Evolutionary conservation across 2,888 invertebrate species (phyloP), one percentile per base, ranked within the genome.

Genomic region (Drosophila monieri): DNA sequence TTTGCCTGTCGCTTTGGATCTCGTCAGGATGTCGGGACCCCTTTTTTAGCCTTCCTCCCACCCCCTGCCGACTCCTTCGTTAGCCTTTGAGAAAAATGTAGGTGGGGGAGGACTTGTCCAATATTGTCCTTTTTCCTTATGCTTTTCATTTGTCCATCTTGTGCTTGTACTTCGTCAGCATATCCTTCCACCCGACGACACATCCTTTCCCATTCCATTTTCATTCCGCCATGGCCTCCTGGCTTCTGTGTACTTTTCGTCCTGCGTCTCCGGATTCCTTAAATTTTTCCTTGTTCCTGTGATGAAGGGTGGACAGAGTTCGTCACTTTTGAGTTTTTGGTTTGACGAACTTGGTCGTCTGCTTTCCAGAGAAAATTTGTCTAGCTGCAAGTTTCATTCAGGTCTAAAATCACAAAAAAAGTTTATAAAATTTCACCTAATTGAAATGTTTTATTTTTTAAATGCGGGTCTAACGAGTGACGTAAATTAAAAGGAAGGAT

Each of bases 61-160:
- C 32, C 10, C 35, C 21, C n/a, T 30, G 1, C 9, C n/a, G 10
- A 21, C 57, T 44, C 35, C 48, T 35, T 44, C 58, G 54, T 53
- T 52, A 55, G 59, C 32, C 70, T 53, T 30, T 32, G 65, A 76
- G 78, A 78, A 71, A 70, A 77, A 70, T 65, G 62, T 73, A n/a
- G 15, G 12, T 25, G 18, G 23, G 32, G 30, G 18, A 41, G 39
- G 46, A 80, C 80, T 83, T 77, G 86, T 85, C 83, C 81, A 85
- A 81, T 81, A 85, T 85, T 81, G 81, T 83, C 81, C 80, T 73
- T 85, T 85, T 85, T 85, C 85, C 81, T 83, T 85, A 85, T 78
- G 86, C 80, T 73, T 85, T 83, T 65, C 86, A 80, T 83, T 85
- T 83, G 80, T 83, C 71, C 85, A 83, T 81, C 85, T 85, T 85